Conservation (phyloP, 2,113 vertebrate genomes). For the Trinectes maculatus region DNA sequence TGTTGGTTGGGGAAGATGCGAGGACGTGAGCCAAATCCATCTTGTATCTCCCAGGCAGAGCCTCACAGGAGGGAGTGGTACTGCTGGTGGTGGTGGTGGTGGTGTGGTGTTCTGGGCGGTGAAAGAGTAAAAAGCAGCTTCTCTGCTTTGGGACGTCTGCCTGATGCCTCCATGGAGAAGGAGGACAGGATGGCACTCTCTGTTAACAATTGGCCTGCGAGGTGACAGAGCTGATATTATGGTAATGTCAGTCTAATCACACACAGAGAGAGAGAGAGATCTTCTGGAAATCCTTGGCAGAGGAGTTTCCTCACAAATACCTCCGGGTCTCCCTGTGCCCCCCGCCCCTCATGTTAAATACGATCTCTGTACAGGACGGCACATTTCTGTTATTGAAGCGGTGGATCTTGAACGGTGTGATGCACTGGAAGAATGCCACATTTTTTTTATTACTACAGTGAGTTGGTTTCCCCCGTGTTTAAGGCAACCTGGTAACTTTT, state of each 20-base stretch:
- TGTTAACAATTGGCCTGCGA: slow-evolving; percentile 75
- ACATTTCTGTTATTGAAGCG: slow-evolving; percentile 39
- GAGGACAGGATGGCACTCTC: slow-evolving; percentile 68
- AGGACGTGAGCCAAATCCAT: slow-evolving; percentile 83
- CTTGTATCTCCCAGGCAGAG: slow-evolving; percentile 81
- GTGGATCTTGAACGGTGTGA: slow-evolving; percentile 35
- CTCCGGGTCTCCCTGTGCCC: slow-evolving; percentile 40
- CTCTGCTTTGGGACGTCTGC: slow-evolving; percentile 66
- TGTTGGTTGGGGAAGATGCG: slow-evolving; percentile 69
- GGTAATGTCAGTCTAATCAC: slow-evolving; percentile 82
- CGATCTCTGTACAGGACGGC: slow-evolving; percentile 14
- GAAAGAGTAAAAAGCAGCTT: slow-evolving; percentile 64
- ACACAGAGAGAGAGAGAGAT: slow-evolving; percentile 72
- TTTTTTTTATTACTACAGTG: slow-evolving; percentile 49
- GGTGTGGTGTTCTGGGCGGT: slow-evolving; percentile 21
- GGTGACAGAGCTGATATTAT: slow-evolving; percentile 81
- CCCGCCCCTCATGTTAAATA: background rate
- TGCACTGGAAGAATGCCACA: slow-evolving; percentile 38
- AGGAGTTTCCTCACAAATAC: slow-evolving; percentile 43
- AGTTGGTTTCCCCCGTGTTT: slow-evolving; percentile 57
- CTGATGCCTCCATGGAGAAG: slow-evolving; percentile 59
- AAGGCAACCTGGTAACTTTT: slow-evolving; percentile 43
- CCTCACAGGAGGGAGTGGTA: slow-evolving; percentile 35
- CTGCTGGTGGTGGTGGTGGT: background rate
- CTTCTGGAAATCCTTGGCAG: slow-evolving; percentile 66